Evolutionary conservation across 2,113 vertebrate genomes (phyloP).

Genomic region (Eudyptes chrysolophus): DNA sequence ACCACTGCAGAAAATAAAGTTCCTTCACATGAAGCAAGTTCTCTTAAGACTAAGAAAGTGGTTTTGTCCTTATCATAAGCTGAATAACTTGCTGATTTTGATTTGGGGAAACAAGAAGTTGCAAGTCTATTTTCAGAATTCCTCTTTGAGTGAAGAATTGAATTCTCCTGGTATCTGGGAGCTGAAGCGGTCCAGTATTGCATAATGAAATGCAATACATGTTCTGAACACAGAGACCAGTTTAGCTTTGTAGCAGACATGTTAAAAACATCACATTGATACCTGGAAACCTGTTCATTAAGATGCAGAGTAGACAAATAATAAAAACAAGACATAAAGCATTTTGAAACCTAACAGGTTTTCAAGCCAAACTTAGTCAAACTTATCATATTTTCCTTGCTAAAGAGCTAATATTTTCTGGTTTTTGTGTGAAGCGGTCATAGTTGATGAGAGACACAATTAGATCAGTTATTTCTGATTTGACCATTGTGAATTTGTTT

Average conservation of each 20-base stretch:
- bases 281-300: background rate
- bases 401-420: background rate
- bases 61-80: background rate
- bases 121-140: constrained; percentile 41
- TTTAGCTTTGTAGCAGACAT: background rate
- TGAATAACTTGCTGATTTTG: constrained; percentile 2
- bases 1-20: constrained; percentile 8
- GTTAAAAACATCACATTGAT: background rate
- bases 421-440: background rate
- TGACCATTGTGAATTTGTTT: background rate
- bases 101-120: background rate
- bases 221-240: background rate
- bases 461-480: background rate
- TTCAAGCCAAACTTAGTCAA: background rate
- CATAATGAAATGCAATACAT: background rate
- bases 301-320: background rate
- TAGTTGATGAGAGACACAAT: background rate
- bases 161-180: background rate
- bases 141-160: background rate
- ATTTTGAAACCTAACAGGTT: background rate
- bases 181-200: background rate
- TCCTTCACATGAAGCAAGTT: constrained; percentile 1
- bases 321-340: background rate
- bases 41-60: background rate
- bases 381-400: background rate